Evolutionary conservation across 2,888 invertebrate species (phyloP), one percentile per base, ranked within the genome.

Genomic region (Timandra comae): DNA sequence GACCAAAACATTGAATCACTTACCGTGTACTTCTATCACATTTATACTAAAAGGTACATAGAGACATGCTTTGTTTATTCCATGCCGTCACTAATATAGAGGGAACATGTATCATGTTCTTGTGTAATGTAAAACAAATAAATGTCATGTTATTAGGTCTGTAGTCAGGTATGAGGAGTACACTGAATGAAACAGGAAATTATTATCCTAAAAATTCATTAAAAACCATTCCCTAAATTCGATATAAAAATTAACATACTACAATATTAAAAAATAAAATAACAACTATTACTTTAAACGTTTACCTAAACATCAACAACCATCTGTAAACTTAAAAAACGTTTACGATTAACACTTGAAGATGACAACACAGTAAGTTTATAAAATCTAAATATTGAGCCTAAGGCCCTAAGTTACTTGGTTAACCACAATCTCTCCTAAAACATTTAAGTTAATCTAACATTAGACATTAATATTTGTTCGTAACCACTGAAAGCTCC

Each of bases 281-380:
- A 56, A 51, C 54, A 65, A 63, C 76, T 68, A 64, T 65, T 71
- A 76, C 67, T 67, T 55, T 67, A 71, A 68, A 57, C 62, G 52
- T 75, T 75, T 79, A 84, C 82, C 82, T 76, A 82, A 77, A 72
- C 69, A 81, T 77, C 71, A 80, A 81, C 73, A 81, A 82, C 78
- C 78, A 78, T 80, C 82, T 85, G 84, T 72, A 74, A 81, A 78
- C 73, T 74, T 79, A 57, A 73, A 77, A 51, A 79, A 67, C 45
- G 65, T 73, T 65, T 66, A 70, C 70, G 52, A 69, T 77, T 72
- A 77, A 70, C 61, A 63, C 46, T 62, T 42, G 32, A 49, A 48
- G 52, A 64, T 22, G 1, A 69, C 66, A 68, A 62, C 66, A 76
- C 67, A 70, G 62, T 63, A 57, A 61, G 62, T 57, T 36, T 49